Base-by-base conservation (phyloP, 2,113 vertebrate species). In the Excalfactoria chinensis region DNA sequence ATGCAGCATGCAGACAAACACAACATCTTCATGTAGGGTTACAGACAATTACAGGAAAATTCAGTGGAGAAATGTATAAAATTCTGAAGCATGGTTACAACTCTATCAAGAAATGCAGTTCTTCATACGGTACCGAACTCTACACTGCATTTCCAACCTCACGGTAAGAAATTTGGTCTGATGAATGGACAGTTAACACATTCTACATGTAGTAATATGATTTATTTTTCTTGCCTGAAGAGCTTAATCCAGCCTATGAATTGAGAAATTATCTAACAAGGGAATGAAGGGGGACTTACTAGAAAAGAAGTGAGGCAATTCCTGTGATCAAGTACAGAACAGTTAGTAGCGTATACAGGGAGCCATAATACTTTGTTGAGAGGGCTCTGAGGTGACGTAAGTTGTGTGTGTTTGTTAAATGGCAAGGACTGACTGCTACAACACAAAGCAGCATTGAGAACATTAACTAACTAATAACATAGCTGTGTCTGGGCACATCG, bases 91-190 rank as follows among this genome's bases (percentile, higher is more conserved):
- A 73, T 46, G 26, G 11, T 26, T 32, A 58, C n/a, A 66, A 2
- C 18, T 64, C 69, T 35, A 49, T n/a, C 28, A 28, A 46, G 43
- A 22, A 16, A 5, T 17, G 28, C 2, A 25, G 59, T 6, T 4
- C 34, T 91, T 73, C 59, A 14, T 6, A 11, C 5, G 12, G 30
- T 8, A 17, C 0, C 4, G 35, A 44, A 55, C 25, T 7, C 26
- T 43, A n/a, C 15, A 26, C 20, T 51, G 9, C 6, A 26, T 59
- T 59, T 77, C 40, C 55, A 34, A 35, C 13, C 4, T n/a, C 34
- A 1, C 1, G 4, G 14, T 35, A 20, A 58, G 63, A 58, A 62
- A 41, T 4, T 25, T 0, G 3, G 53, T 13, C 28, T 13, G 40
- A 71, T 43, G 58, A 64, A 35, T 5, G 56, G 60, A 5, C 32